Evolutionary conservation across 2,113 vertebrate species (phyloP).

Genomic region (Aythya baeri): DNA sequence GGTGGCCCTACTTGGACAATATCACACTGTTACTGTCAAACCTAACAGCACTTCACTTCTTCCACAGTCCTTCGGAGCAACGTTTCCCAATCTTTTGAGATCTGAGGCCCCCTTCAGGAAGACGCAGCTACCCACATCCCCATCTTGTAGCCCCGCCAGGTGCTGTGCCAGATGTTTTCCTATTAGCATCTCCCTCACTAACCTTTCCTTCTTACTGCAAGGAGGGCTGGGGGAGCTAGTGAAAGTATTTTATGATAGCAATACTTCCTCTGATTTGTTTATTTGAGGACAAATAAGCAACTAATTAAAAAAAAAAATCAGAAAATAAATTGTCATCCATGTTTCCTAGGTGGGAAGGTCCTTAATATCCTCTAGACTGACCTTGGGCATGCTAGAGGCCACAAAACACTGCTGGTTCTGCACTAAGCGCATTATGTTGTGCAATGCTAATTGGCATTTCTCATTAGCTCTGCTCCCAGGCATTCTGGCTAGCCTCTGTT

Average conservation of each 20-base stretch:
- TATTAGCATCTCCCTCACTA: neutral
- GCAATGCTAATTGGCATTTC: neutral
- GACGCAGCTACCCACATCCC: neutral
- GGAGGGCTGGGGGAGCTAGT: neutral
- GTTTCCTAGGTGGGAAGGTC: neutral
- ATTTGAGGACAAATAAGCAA: neutral
- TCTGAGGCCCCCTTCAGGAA: neutral
- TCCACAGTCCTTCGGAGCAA: neutral
- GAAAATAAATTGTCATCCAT: neutral
- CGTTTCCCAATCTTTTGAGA: neutral
- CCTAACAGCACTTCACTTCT: neutral
- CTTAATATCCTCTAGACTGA: neutral
- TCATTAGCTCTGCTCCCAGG: neutral
- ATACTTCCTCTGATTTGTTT: neutral
- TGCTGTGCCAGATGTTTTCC: conserved; percentile 12
- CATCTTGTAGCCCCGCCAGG: neutral
- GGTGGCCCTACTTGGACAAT: neutral
- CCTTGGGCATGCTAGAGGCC: neutral
- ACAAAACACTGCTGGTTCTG: neutral
- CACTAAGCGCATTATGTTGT: neutral
- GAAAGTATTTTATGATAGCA: neutral
- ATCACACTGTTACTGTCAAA: neutral
- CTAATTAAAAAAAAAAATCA: neutral
- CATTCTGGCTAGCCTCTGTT: neutral
- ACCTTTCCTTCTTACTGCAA: neutral